A percentile compares a stretch with the other conserved stretches of the same genome.
Evolutionary conservation across 2,113 vertebrate genomes (phyloP).

Genomic region (Dipodomys stephensi): DNA sequence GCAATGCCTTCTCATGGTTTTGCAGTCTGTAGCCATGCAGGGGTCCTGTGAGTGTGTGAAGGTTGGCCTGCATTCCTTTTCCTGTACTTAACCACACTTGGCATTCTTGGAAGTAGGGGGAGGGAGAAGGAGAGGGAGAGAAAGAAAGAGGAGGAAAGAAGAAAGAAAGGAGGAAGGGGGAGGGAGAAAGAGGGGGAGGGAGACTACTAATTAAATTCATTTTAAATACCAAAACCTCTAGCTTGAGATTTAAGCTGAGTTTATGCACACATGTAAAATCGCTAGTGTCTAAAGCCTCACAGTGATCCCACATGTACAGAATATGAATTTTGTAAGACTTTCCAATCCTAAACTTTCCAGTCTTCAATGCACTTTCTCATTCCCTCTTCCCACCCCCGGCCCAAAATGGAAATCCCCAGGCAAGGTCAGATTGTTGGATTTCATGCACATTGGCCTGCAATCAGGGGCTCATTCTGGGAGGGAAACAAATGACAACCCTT

Average conservation of each 20-base stretch:
- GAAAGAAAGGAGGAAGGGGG: constrained; percentile 60
- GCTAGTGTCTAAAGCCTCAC: constrained; percentile 9
- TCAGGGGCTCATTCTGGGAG: not conserved
- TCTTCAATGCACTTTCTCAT: not conserved
- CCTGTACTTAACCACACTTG: constrained; percentile 84
- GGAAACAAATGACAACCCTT: not conserved
- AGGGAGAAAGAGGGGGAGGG: too few species aligned
- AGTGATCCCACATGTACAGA: not conserved
- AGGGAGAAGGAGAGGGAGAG: constrained; percentile 63
- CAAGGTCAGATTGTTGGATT: not conserved
- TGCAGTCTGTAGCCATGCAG: not conserved
- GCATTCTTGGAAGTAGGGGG: constrained; percentile 81
- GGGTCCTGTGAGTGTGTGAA: not conserved
- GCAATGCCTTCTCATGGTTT: not conserved
- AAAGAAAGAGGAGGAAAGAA: not conserved
- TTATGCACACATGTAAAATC: constrained; percentile 78
- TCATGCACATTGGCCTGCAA: not conserved
- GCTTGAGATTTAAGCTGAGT: constrained; percentile 82
- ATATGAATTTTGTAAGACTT: constrained; percentile 31
- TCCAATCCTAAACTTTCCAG: not conserved
- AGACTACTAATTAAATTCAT: constrained; percentile 76
- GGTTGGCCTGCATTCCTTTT: constrained; percentile 79
- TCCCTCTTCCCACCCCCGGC: not conserved
- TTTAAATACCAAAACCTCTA: constrained; percentile 77
- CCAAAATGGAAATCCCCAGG: constrained; percentile 41